phyloP scores from a whole-genome alignment of 2,113 vertebrate genomes.

The Elephas maximus region DNA sequence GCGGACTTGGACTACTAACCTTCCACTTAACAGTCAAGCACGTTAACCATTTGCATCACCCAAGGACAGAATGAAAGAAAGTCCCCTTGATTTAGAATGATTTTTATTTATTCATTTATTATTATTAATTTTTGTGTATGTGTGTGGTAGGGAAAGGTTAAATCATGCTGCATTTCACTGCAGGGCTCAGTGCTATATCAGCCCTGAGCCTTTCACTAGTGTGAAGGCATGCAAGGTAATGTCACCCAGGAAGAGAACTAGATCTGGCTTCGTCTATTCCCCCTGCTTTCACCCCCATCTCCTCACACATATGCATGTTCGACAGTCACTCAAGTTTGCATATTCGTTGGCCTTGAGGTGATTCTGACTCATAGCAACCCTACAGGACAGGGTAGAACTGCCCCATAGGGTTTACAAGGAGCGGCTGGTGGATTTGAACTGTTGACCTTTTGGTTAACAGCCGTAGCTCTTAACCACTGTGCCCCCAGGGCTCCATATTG shows the following conservation, averaged over 20 bases:
- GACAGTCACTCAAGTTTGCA: slow-evolving; percentile 6
- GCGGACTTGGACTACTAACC: background rate
- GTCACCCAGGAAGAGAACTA: background rate
- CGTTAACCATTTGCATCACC: background rate
- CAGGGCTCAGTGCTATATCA: background rate
- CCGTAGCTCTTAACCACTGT: background rate
- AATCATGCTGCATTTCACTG: background rate
- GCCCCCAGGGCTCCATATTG: background rate
- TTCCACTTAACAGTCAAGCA: background rate
- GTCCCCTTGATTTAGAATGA: background rate
- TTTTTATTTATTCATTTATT: too few relatives aligned
- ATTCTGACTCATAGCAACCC: too few relatives aligned
- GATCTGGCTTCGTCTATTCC: background rate
- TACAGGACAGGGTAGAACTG: too few relatives aligned
- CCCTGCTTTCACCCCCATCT: background rate
- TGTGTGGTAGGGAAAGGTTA: background rate
- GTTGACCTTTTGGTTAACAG: too few relatives aligned
- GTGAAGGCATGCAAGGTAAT: background rate
- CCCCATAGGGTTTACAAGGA: too few relatives aligned
- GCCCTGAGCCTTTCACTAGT: background rate
- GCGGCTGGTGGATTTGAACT: too few relatives aligned
- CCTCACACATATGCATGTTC: background rate
- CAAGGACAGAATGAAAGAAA: background rate
- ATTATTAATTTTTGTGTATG: background rate
- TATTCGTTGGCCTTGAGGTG: background rate